These are phyloP conservation scores for Eulimnadia texana DNA, from an alignment of 1,140 invertebrate species.

Conservation along the genomic window DNA sequence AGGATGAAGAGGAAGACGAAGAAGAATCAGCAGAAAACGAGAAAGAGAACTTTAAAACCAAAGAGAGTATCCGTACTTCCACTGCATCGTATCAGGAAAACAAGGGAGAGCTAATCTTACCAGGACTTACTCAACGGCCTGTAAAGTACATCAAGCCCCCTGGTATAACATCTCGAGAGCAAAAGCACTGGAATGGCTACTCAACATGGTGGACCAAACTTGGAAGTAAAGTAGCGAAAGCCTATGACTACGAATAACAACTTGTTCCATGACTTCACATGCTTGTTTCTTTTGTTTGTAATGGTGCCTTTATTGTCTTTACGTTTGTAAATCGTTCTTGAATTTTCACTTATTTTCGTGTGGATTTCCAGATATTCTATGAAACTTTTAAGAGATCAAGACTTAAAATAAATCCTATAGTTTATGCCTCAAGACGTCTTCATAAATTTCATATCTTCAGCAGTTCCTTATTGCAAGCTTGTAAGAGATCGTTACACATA, in stretches of 20 bases:
- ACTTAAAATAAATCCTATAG: too few species aligned
- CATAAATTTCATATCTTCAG: too few species aligned
- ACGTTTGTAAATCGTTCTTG: too few species aligned
- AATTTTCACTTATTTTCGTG: too few species aligned
- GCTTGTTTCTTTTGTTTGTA: too few species aligned
- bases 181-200: not conserved
- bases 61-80: not conserved
- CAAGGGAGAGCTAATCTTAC: not conserved
- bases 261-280: too few species aligned
- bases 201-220: conserved; percentile 10
- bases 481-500: too few species aligned
- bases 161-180: not conserved
- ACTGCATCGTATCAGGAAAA: not conserved
- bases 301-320: too few species aligned
- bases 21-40: not conserved
- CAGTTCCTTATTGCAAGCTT: too few species aligned
- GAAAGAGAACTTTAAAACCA: not conserved
- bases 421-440: too few species aligned
- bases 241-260: conserved; percentile 1
- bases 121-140: conserved; percentile 2
- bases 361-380: too few species aligned
- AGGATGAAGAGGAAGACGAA: not conserved
- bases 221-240: not conserved
- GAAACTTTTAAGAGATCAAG: too few species aligned
- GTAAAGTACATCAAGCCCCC: not conserved